phyloP scores from a whole-genome alignment of 2,888 invertebrate species.

The Luperina testacea region DNA sequence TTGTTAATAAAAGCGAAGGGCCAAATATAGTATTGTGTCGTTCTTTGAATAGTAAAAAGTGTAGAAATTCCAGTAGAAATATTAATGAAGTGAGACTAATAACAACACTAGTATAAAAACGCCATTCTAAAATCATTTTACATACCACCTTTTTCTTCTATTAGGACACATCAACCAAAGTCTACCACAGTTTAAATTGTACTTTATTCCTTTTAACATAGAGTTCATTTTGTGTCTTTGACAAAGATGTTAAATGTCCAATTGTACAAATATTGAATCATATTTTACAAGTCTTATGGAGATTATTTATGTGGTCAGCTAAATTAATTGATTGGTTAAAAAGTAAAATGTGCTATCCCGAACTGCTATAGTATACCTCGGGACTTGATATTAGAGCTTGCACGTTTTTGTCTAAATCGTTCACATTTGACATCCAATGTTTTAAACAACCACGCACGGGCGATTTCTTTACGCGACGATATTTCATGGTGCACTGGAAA shows the following conservation, averaged over 20 bases:
- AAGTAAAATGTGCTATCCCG: neutral
- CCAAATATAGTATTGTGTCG: slow-evolving; percentile 36
- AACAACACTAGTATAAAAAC: slow-evolving; percentile 51
- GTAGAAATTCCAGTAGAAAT: slow-evolving; percentile 4
- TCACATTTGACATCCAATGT: neutral
- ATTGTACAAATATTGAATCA: slow-evolving; percentile 60
- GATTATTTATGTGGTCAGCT: slow-evolving; percentile 25
- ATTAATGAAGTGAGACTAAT: neutral
- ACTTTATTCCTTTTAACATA: slow-evolving; percentile 44
- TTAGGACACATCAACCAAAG: slow-evolving; percentile 37
- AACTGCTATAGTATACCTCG: neutral
- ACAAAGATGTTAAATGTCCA: slow-evolving; percentile 46
- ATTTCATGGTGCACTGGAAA: neutral
- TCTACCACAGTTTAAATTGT: slow-evolving; percentile 62
- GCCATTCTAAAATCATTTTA: neutral
- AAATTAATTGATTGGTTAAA: slow-evolving; percentile 1
- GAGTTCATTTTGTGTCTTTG: slow-evolving; percentile 54
- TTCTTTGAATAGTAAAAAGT: slow-evolving; percentile 23
- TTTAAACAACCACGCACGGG: neutral
- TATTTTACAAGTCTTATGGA: slow-evolving; percentile 30
- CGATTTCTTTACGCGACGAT: neutral
- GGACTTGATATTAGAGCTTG: neutral
- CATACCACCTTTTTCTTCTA: slow-evolving; percentile 33
- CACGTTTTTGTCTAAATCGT: neutral
- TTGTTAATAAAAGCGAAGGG: neutral